Evolutionary conservation across 92 coral and sea anemone species (phyloP), one percentile per base, ranked within the genome.

Genomic region (Desmophyllum pertusum): DNA sequence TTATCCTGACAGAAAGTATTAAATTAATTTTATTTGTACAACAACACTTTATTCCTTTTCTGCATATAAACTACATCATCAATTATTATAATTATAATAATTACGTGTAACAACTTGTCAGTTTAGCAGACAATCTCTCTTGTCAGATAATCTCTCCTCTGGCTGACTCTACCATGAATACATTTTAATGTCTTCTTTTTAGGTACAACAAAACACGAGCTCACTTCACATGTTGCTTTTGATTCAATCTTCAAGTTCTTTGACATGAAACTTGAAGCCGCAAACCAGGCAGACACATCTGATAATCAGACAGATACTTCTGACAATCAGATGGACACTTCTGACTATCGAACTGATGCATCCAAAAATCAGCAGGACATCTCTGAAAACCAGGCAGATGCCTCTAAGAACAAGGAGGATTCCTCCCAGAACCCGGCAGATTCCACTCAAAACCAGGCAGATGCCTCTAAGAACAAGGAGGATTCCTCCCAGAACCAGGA

Each of bases 171-270:
- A n/a, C 45, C 75, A 38, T 30, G 18, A 70, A 39, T n/a, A 8
- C 10, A 31, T 67, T 21, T 71, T 84, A 33, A n/a, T n/a, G n/a
- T 42, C 19, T 66, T 48, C 48, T 59, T 52, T 30, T 3, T 72
- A 96, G 98, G 98, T 40, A 96, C 98, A 51, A 45, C 83, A 41
- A 88, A 69, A 69, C 98, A 96, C 55, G 98, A 95, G 75, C 87
- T 89, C 73, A 96, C 98, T 6, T 96, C 98, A 42, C 86, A 90
- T 84, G 75, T 64, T 51, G 98, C 98, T 18, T 86, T 92, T 85
- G 89, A 92, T 40, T 96, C 98, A 9, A 92, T 96, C 71, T 96
- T 96, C 84, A 89, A 80, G 70, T 96, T 89, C 83, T 94, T 96
- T 77, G 88, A 86, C 33, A 93, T 85, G 65, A 95, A 78, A 33